Conservation (phyloP, 2,888 invertebrate genomes). For the Cabera pusaria region DNA sequence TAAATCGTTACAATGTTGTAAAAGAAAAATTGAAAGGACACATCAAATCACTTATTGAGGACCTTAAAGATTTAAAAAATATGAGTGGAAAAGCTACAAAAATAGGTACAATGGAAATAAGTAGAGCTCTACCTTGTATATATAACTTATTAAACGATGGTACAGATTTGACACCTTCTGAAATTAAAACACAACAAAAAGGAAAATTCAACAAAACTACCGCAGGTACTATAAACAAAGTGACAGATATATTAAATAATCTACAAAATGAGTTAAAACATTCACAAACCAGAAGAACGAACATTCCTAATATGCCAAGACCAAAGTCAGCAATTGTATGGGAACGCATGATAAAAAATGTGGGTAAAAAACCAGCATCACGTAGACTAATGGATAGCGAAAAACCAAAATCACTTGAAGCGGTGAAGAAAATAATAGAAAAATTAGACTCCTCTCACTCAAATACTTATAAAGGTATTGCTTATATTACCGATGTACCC, state of each 20-base stretch:
- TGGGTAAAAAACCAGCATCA: constrained; percentile 37
- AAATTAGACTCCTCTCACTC: constrained; percentile 42
- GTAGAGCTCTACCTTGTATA: constrained; percentile 64
- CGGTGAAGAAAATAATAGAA: constrained; percentile 49
- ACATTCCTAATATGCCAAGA: constrained; percentile 29
- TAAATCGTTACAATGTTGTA: constrained; percentile 37
- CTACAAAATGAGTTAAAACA: constrained; percentile 50
- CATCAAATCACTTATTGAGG: constrained; percentile 63
- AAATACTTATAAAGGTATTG: constrained; percentile 52
- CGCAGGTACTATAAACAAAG: constrained; percentile 36
- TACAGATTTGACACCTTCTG: constrained; percentile 1
- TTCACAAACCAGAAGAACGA: constrained; percentile 42
- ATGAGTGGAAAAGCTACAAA: constrained; percentile 40
- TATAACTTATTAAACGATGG: constrained; percentile 48
- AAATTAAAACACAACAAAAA: not conserved
- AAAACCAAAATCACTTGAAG: constrained; percentile 44
- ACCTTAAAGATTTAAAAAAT: constrained; percentile 60
- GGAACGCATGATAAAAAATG: constrained; percentile 60
- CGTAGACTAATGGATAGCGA: constrained; percentile 41
- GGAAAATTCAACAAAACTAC: constrained; percentile 20
- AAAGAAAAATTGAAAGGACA: constrained; percentile 65
- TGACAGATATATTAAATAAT: constrained; percentile 49
- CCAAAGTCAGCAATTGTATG: constrained; percentile 63
- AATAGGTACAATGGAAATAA: constrained; percentile 46
- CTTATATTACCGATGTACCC: constrained; percentile 43